A percentile compares a stretch with the other conserved stretches of the same genome.
phyloP scores from a whole-genome alignment of 2,113 vertebrate species.

The Coptodon bakossiorum region DNA sequence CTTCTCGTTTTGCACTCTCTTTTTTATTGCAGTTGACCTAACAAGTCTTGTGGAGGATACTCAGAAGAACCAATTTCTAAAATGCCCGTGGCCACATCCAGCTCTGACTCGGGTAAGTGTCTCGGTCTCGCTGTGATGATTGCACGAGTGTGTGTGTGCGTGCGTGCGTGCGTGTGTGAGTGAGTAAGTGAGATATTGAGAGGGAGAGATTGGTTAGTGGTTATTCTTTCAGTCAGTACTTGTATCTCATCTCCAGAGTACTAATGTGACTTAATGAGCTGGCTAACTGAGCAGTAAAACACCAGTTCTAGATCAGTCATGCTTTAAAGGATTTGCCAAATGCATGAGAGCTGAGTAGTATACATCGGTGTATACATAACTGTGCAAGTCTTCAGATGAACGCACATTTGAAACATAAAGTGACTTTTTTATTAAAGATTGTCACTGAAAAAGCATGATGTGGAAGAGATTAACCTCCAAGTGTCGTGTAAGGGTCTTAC shows the following conservation, averaged over 20 bases:
- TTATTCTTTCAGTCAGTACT: slow-evolving; percentile 18
- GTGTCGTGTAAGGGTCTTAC: background rate
- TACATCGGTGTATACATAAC: background rate
- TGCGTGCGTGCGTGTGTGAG: background rate
- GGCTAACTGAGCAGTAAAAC: slow-evolving; percentile 46
- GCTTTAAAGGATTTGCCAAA: slow-evolving; percentile 22
- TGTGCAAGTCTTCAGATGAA: background rate
- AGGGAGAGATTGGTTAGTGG: background rate
- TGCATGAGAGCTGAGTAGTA: background rate
- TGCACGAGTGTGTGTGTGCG: background rate
- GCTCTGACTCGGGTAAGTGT: slow-evolving; percentile 82
- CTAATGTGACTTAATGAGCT: slow-evolving; percentile 65
- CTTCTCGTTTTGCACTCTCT: background rate
- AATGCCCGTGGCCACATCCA: slow-evolving; percentile 86
- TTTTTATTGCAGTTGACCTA: slow-evolving; percentile 43
- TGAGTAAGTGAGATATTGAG: background rate
- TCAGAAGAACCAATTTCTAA: slow-evolving; percentile 34
- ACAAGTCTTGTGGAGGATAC: slow-evolving; percentile 35
- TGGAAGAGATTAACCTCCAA: background rate
- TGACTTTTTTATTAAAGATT: background rate
- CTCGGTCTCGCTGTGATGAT: background rate
- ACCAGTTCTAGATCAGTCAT: slow-evolving; percentile 33
- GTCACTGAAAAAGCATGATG: background rate
- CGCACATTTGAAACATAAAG: background rate
- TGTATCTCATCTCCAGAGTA: slow-evolving; percentile 48